Evolutionary conservation across 2,888 invertebrate genomes (phyloP).

Genomic region (Aleiodes alternator): DNA sequence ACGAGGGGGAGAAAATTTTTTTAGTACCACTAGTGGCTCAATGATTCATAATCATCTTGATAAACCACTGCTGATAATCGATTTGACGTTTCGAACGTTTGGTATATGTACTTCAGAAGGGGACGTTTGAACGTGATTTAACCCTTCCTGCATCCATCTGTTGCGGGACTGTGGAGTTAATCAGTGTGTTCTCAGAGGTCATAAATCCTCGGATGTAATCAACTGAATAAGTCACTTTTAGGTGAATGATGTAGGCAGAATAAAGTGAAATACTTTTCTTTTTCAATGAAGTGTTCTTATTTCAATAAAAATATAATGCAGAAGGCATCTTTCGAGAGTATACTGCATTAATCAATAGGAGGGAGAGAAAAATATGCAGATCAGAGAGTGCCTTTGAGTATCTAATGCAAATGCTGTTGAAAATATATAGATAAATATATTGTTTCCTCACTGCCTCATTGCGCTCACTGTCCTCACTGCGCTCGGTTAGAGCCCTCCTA

Average conservation of each 20-base stretch:
- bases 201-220: constrained; percentile 38
- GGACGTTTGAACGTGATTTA: constrained; percentile 51
- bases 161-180: constrained; percentile 26
- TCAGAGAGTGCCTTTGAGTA: no score
- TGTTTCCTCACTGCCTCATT: no score
- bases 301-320: no score
- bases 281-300: neutral
- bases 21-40: constrained; percentile 49
- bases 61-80: constrained; percentile 68
- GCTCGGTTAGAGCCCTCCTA: no score
- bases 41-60: constrained; percentile 72
- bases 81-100: constrained; percentile 61
- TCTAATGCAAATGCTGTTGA: no score
- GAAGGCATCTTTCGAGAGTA: no score
- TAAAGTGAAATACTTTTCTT: neutral
- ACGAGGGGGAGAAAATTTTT: constrained; percentile 31
- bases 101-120: constrained; percentile 11
- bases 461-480: no score
- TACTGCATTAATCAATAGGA: no score
- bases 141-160: constrained; percentile 49
- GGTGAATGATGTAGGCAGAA: neutral
- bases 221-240: constrained; percentile 18
- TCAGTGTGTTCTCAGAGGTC: constrained; percentile 16
- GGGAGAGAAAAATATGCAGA: no score
- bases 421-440: no score